These are phyloP conservation scores for Acrocyrtus sp. DNA, from an alignment of 2,888 invertebrate species.

Conservation along the genomic window DNA sequence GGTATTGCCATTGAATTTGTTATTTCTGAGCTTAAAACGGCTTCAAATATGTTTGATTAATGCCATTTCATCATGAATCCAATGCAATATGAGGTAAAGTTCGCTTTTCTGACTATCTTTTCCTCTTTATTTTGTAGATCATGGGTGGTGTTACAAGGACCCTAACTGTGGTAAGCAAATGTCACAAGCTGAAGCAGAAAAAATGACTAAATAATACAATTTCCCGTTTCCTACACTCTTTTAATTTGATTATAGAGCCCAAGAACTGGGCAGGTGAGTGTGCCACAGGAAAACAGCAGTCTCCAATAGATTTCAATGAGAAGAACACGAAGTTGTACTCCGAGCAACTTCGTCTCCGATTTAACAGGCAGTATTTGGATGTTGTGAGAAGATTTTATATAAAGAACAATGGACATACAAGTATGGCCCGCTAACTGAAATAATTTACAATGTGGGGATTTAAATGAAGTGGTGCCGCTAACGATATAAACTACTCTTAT, in stretches of 20 bases:
- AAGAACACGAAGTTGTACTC: slow-evolving; percentile 15
- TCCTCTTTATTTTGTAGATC: slow-evolving; percentile 30
- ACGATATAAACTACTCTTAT: too few relatives aligned
- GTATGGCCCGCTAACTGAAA: slow-evolving; percentile 42
- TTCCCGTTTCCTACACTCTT: background rate
- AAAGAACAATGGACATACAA: slow-evolving; percentile 62
- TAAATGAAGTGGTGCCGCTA: too few relatives aligned
- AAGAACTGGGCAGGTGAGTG: slow-evolving; percentile 33
- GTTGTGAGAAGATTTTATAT: slow-evolving; percentile 47
- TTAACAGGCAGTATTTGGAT: slow-evolving; percentile 53
- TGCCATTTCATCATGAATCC: too few relatives aligned
- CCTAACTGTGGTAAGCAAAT: slow-evolving; percentile 48
- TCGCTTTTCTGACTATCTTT: too few relatives aligned
- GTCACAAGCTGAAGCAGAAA: background rate
- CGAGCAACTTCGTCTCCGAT: slow-evolving; percentile 40
- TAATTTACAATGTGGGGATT: background rate
- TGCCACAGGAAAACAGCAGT: slow-evolving; percentile 43
- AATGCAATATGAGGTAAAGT: too few relatives aligned
- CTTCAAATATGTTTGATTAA: too few relatives aligned
- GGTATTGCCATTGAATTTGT: too few relatives aligned
- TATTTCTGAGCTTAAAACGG: too few relatives aligned
- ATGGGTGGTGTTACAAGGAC: slow-evolving; percentile 56
- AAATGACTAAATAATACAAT: background rate
- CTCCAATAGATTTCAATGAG: slow-evolving; percentile 32
- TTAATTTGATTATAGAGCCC: slow-evolving; percentile 16